A percentile compares a stretch with the other conserved stretches of the same genome.
Evolutionary conservation across 2,797 vertebrate genomes (phyloP).

Genomic region (Danio tinwini): DNA sequence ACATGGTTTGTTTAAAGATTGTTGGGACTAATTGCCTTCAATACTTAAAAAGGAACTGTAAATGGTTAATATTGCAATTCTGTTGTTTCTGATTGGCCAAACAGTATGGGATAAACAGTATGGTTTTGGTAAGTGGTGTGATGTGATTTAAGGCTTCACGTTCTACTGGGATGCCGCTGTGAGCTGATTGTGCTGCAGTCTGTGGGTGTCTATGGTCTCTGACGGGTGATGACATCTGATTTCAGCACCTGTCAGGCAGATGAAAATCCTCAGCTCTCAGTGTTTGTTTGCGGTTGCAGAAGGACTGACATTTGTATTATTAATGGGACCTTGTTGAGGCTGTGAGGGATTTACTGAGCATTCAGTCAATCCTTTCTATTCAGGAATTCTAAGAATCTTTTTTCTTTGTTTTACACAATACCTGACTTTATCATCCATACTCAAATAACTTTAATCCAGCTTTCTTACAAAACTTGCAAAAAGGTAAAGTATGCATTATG

Average conservation of each 20-base stretch:
- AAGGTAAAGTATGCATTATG: not conserved
- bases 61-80: too few species aligned
- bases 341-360: conserved; percentile 74
- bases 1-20: too few species aligned
- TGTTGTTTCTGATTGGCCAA: too few species aligned
- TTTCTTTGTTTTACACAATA: not conserved
- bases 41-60: too few species aligned
- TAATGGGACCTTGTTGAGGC: conserved; percentile 45
- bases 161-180: conserved; percentile 11
- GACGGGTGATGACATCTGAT: conserved; percentile 58
- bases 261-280: conserved; percentile 34
- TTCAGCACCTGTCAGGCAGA: conserved; percentile 58
- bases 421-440: not conserved
- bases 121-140: too few species aligned
- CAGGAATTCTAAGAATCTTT: not conserved
- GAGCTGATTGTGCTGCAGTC: conserved; percentile 36
- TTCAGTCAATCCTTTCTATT: conserved; percentile 66
- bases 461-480: not conserved
- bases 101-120: too few species aligned
- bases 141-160: not conserved
- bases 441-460: not conserved
- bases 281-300: conserved; percentile 30
- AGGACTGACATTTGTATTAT: conserved; percentile 61
- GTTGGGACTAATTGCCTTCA: too few species aligned
- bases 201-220: conserved; percentile 37